Evolutionary conservation across 2,113 vertebrate species (phyloP), one percentile per base, ranked within the genome.

Genomic region (Notiomystis cincta): DNA sequence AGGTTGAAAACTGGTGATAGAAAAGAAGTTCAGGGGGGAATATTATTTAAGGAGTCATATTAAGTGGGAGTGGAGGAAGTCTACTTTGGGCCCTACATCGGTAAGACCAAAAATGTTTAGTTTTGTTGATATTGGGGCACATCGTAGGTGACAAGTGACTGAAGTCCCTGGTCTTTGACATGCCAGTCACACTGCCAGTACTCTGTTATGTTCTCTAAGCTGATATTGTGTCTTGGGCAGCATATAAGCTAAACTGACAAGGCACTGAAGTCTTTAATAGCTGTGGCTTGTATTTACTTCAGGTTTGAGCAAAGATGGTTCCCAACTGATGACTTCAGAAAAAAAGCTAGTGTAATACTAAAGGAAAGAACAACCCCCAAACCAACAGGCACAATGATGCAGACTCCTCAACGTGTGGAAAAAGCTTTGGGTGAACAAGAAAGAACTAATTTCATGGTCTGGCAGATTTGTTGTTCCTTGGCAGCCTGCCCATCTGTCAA

Each of bases 401-500:
- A 73, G 76, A 47, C 15, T 93, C 85, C 48, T 95, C 76, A 89
- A 60, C 4, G 3, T 88, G 50, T 89, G 72, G 73, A 85, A 87
- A 83, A 77, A 88, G n/a, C 25, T 78, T 30, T 72, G 78, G 70
- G 50, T 85, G 65, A 91, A 37, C 57, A 94, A 97, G 96, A 90
- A 96, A 58, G 94, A 90, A 96, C 97, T 96, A 90, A 97, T 97
- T 98, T 98, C 94, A 97, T 91, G 96, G 95, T 97, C 58, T 47
- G 54, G 95, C 93, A 94, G 69, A 82, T 97, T 96, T 91, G 89
- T 95, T 95, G 76, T 53, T 73, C 54, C 67, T 85, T 94, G 83
- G 95, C 96, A 90, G 87, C 40, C 82, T 96, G 91, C 89, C 83
- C 80, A 86, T 82, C 76, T 95, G 33, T 91, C 94, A 90, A 84